Evolutionary conservation across 2,888 invertebrate species (phyloP).

Genomic region (Polylopha cassiicola): DNA sequence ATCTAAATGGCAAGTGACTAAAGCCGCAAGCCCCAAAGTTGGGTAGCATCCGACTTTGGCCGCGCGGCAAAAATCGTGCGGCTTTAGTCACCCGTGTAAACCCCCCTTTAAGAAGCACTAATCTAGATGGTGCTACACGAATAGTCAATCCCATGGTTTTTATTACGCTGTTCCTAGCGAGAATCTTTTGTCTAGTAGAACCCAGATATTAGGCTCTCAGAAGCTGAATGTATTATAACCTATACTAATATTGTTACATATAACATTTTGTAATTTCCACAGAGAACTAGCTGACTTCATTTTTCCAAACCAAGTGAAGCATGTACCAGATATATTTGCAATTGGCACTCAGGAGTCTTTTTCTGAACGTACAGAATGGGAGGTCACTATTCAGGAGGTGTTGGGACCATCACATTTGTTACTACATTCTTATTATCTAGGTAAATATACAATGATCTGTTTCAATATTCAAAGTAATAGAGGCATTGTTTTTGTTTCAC

Average conservation of each 20-base stretch:
- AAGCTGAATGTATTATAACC: neutral
- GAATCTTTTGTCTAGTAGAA: too few relatives aligned
- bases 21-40: conserved; percentile 5
- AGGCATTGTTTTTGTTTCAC: too few relatives aligned
- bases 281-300: conserved; percentile 94
- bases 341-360: conserved; percentile 96
- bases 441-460: conserved; percentile 56
- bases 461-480: too few relatives aligned
- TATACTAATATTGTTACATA: conserved; percentile 10
- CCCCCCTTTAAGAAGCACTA: too few relatives aligned
- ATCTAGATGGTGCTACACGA: too few relatives aligned
- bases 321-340: conserved; percentile 93
- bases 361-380: conserved; percentile 92
- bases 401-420: conserved; percentile 95
- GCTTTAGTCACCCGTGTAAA: conserved; percentile 31
- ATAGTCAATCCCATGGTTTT: too few relatives aligned
- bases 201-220: too few relatives aligned
- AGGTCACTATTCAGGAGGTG: conserved; percentile 93
- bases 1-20: conserved; percentile 34
- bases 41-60: conserved; percentile 4
- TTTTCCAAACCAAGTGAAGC: conserved; percentile 88
- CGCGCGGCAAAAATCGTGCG: conserved; percentile 27
- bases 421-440: conserved; percentile 89
- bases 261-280: conserved; percentile 30
- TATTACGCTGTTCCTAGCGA: too few relatives aligned